phyloP scores from a whole-genome alignment of 2,888 invertebrate species.

The Parnassius orleans region DNA sequence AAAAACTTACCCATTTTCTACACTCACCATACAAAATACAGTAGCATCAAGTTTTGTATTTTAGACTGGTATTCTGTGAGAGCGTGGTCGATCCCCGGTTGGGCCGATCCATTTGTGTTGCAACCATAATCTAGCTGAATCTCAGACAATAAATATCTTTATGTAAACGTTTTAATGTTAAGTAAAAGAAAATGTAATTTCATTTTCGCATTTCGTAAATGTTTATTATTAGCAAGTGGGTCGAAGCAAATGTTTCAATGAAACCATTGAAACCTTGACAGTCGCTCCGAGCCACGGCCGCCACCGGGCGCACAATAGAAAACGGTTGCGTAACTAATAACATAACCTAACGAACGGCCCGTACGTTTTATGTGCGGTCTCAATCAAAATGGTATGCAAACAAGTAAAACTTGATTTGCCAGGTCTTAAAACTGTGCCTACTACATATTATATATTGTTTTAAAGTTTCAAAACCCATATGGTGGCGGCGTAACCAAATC shows the following conservation, averaged over 20 bases:
- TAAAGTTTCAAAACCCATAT: too few species aligned
- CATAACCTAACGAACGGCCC: background rate
- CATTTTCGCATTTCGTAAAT: background rate
- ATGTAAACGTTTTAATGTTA: background rate
- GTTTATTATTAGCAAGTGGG: constrained; percentile 10
- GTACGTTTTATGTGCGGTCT: background rate
- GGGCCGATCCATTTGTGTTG: too few species aligned
- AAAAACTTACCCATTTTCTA: too few species aligned
- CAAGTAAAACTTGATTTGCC: too few species aligned
- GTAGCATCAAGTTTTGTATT: too few species aligned
- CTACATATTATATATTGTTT: too few species aligned
- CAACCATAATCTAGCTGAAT: background rate
- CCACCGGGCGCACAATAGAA: constrained; percentile 5
- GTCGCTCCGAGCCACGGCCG: constrained; percentile 17
- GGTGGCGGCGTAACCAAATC: too few species aligned
- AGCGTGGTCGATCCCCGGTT: too few species aligned
- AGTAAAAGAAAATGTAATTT: background rate
- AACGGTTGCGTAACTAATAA: constrained; percentile 5
- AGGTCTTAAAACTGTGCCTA: too few species aligned
- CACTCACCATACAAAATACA: too few species aligned
- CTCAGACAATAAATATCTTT: background rate
- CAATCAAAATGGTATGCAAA: too few species aligned
- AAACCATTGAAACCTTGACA: constrained; percentile 18
- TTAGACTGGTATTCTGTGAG: too few species aligned
- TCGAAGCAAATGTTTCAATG: constrained; percentile 17